Base-by-base conservation (phyloP, 23 tunicate genomes). In the Halocynthia roretzi region DNA sequence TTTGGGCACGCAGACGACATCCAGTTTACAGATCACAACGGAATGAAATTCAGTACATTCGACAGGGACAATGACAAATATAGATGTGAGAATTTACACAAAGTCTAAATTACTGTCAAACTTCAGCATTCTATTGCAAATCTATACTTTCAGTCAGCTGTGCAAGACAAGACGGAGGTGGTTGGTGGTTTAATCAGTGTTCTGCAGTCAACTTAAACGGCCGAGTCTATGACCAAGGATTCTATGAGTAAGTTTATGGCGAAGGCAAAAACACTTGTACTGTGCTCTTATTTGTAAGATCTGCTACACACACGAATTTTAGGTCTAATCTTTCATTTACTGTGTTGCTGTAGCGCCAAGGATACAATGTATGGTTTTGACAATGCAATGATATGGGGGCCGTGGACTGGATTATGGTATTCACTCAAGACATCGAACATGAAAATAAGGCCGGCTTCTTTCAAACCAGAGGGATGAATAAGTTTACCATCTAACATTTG, bases 111-210 rank as follows among this genome's bases (percentile, higher is more conserved):
- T 58, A 15, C 17, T 58, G n/a, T n/a, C 63, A 58, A 14, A 58
- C 17, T 58, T 58, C n/a, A 58, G 17, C 4, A 58, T 15, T 14
- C 1, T 15, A 58, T 14, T n/a, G 17, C 63, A 58, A 58, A 14
- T 58, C 1, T n/a, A n/a, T 52, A 20, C 57, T 51, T 53, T 11
- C 50, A 83, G 95, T 82, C 17, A 83, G 74, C 15, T 88, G 95
- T 79, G 87, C 95, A 14, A 63, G 56, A n/a, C 67, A 77, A 40
- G 80, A 72, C 8, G 78, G 76, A n/a, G 95, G 95, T 11, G 95
- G 81, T 51, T 88, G 95, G 95, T 88, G 95, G 95, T 88, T 84
- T 64, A 83, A 88, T 57, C 60, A 76, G 6, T 88, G 95, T 65
- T 71, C 83, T 7, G 85, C 77, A 5, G 87, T 79, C 18, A 88